These are phyloP conservation scores for Gymnogyps californianus DNA, from an alignment of 2,113 vertebrate species.

Conservation along the genomic window DNA sequence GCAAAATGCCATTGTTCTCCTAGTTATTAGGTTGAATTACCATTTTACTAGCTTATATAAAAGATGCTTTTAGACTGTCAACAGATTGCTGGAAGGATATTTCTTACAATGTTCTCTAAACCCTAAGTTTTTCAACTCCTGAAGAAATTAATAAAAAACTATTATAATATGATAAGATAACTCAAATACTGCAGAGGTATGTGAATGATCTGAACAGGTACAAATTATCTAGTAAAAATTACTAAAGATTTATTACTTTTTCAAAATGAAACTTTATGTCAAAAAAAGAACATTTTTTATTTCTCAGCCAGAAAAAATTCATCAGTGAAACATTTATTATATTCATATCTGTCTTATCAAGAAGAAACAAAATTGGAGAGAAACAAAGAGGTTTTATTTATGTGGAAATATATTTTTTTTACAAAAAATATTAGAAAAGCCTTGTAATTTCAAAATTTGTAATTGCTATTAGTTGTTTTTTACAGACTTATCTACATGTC, in stretches of 20 bases:
- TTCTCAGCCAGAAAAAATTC: not conserved
- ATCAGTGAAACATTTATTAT: not conserved
- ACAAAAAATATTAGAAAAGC: not conserved
- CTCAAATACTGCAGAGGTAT: not conserved
- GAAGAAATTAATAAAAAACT: not conserved
- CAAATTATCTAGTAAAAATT: not conserved
- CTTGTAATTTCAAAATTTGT: not conserved
- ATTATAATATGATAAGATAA: not conserved
- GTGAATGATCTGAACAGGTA: not conserved
- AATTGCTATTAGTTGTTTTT: not conserved
- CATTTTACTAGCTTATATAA: conserved; percentile 39
- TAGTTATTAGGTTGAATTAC: conserved; percentile 7
- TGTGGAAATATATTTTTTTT: not conserved
- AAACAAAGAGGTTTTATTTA: not conserved
- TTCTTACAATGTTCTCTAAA: not conserved
- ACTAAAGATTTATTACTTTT: not conserved
- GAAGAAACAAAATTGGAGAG: not conserved
- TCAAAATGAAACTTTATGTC: not conserved
- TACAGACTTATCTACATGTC: not conserved
- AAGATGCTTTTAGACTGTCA: conserved; percentile 24
- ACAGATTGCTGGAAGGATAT: not conserved
- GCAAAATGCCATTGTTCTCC: conserved; percentile 18
- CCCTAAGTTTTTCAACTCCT: not conserved
- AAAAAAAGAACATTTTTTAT: not conserved
- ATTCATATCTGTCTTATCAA: not conserved